Conservation (phyloP, 2,888 invertebrate genomes). For the Amblyjoppa fuscipennis region DNA sequence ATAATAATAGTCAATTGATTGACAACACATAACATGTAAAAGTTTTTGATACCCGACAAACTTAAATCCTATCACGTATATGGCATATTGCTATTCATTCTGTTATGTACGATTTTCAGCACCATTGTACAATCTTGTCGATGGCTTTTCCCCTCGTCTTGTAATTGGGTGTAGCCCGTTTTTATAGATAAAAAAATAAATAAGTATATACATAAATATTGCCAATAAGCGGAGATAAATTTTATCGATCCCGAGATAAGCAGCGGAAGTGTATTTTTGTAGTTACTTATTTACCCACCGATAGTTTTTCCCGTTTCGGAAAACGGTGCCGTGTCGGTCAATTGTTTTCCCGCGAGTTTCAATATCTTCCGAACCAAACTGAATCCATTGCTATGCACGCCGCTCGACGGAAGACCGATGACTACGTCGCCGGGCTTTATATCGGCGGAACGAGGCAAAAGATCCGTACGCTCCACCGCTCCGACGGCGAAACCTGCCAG, state of each 20-base stretch:
- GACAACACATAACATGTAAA: no score
- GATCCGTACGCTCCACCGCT: slow-evolving; percentile 91
- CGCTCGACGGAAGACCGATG: slow-evolving; percentile 95
- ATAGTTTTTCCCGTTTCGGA: slow-evolving; percentile 89
- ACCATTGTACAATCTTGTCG: no score
- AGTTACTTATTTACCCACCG: slow-evolving; percentile 86
- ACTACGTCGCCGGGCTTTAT: slow-evolving; percentile 92
- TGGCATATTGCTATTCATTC: no score
- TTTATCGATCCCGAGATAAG: neutral
- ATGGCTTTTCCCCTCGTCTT: no score
- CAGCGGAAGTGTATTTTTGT: neutral
- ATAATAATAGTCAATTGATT: neutral
- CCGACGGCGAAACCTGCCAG: slow-evolving; percentile 98
- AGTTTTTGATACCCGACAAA: no score
- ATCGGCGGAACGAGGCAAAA: slow-evolving; percentile 90
- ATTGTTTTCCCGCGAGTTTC: slow-evolving; percentile 88
- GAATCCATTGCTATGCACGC: slow-evolving; percentile 98
- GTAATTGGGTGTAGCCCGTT: no score
- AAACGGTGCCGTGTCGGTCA: slow-evolving; percentile 90
- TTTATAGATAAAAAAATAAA: no score
- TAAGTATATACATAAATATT: neutral
- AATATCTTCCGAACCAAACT: slow-evolving; percentile 94
- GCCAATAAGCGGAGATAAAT: no score
- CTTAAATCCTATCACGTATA: no score
- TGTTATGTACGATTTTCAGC: no score